A percentile compares a stretch with the other conserved stretches of the same genome.
Evolutionary conservation across 2,797 vertebrate species (phyloP).

Genomic region (Paratrypauchen microcephalus): DNA sequence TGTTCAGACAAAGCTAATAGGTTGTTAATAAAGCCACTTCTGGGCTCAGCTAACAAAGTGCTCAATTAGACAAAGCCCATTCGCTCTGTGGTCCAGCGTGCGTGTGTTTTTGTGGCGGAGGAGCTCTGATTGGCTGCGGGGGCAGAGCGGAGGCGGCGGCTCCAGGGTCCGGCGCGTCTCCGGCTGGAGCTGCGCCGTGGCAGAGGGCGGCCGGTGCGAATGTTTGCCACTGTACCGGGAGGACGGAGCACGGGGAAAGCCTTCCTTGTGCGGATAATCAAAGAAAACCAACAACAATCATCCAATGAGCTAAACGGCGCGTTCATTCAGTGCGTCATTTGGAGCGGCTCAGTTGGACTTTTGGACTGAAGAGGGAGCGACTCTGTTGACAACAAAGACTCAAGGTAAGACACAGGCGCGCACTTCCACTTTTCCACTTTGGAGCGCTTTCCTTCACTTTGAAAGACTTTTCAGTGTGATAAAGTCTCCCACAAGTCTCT

Average conservation of each 20-base stretch:
- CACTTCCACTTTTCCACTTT: too few relatives aligned
- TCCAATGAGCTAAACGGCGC: neutral
- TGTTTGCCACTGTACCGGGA: neutral
- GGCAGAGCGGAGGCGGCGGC: constrained; percentile 26
- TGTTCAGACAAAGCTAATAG: constrained; percentile 7
- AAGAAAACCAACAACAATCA: neutral
- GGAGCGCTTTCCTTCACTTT: neutral
- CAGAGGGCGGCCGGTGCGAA: constrained; percentile 38
- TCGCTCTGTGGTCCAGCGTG: neutral
- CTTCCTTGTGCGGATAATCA: neutral
- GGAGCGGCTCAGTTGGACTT: constrained; percentile 22
- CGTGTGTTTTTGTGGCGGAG: constrained; percentile 34
- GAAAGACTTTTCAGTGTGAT: neutral
- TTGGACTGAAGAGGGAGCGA: constrained; percentile 48
- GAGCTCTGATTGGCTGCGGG: constrained; percentile 46
- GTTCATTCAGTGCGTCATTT: constrained; percentile 5
- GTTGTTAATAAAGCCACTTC: constrained; percentile 7
- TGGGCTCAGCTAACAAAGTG: neutral
- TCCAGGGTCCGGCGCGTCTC: constrained; percentile 47
- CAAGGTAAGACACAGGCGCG: constrained; percentile 60
- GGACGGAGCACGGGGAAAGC: neutral
- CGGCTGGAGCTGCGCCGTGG: constrained; percentile 40
- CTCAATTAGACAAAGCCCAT: constrained; percentile 14
- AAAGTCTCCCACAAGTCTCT: too few relatives aligned
- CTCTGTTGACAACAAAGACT: constrained; percentile 62